Percentiles rank a stretch among this genome's conserved stretches.
phyloP scores from a whole-genome alignment of 2,888 invertebrate species.

The Diogma glabrata region DNA sequence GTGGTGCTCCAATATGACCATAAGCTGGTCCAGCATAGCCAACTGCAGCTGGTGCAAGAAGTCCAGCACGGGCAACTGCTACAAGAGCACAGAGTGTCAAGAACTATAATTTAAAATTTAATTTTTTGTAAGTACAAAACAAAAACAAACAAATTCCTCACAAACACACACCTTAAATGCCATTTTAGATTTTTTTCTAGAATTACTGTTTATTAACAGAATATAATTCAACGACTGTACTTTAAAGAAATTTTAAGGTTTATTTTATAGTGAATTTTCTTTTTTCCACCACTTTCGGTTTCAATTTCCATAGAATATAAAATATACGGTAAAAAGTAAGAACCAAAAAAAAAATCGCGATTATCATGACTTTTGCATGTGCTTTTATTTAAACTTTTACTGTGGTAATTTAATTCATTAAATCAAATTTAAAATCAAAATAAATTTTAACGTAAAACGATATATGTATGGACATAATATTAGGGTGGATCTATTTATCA shows the following conservation, averaged over 20 bases:
- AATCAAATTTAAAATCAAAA: no score
- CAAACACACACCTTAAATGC: slow-evolving; percentile 21
- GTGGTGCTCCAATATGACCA: slow-evolving; percentile 14
- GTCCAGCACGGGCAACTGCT: slow-evolving; percentile 22
- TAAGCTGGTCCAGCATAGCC: slow-evolving; percentile 18
- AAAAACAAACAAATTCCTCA: not conserved
- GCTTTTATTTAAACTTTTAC: no score
- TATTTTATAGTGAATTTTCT: no score
- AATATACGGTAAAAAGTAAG: no score
- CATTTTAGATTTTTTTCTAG: slow-evolving; percentile 17
- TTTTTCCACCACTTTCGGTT: no score
- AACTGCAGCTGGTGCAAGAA: slow-evolving; percentile 18
- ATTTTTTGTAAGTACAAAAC: not conserved
- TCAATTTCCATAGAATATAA: no score
- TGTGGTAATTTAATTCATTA: no score
- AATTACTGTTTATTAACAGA: slow-evolving; percentile 13
- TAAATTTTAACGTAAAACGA: no score
- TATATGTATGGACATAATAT: no score
- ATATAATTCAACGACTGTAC: slow-evolving; percentile 17
- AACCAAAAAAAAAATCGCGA: no score
- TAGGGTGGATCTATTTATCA: no score
- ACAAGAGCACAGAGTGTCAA: slow-evolving; percentile 24
- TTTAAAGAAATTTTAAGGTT: slow-evolving; percentile 5
- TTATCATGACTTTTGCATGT: no score
- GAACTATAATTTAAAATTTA: slow-evolving; percentile 20